Percentiles rank a stretch among this genome's conserved stretches.
Conservation (phyloP, 2,113 vertebrate genomes). For the Aphyosemion australe region DNA sequence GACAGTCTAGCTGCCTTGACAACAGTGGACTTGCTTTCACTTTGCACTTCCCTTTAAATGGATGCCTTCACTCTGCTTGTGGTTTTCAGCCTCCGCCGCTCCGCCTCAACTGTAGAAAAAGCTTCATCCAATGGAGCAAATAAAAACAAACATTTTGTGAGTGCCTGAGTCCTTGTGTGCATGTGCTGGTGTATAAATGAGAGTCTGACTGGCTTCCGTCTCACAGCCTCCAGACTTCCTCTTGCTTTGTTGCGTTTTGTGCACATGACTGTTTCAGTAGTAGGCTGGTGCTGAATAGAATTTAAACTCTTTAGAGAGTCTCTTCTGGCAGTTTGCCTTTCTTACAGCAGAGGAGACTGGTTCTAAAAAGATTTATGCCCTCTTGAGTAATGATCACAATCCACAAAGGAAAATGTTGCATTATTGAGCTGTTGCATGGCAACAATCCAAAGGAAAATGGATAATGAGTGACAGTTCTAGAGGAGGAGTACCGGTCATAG, state of each 20-base stretch:
- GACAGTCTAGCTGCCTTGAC: conserved; percentile 82
- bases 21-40: conserved; percentile 87
- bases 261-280: conserved; percentile 36
- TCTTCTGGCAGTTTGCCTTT: conserved; percentile 26
- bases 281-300: conserved; percentile 21
- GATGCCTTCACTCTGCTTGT: conserved; percentile 80
- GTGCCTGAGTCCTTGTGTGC: conserved; percentile 24
- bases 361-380: conserved; percentile 39
- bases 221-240: conserved; percentile 28
- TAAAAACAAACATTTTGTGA: conserved; percentile 42
- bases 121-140: conserved; percentile 59
- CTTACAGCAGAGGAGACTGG: conserved; percentile 27
- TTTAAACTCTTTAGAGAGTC: conserved; percentile 17
- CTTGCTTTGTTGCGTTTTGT: conserved; percentile 29
- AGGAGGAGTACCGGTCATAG: conserved; percentile 16
- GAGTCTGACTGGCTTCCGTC: conserved; percentile 17
- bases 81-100: conserved; percentile 59
- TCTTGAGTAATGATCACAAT: conserved; percentile 43
- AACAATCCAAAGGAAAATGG: conserved; percentile 44
- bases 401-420: conserved; percentile 40
- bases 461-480: conserved; percentile 35
- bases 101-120: conserved; percentile 41
- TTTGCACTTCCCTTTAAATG: conserved; percentile 81
- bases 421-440: conserved; percentile 51
- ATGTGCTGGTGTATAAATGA: conserved; percentile 4